Base-by-base conservation (phyloP, 2,797 vertebrate species). In the Tiaroga cobitis region DNA sequence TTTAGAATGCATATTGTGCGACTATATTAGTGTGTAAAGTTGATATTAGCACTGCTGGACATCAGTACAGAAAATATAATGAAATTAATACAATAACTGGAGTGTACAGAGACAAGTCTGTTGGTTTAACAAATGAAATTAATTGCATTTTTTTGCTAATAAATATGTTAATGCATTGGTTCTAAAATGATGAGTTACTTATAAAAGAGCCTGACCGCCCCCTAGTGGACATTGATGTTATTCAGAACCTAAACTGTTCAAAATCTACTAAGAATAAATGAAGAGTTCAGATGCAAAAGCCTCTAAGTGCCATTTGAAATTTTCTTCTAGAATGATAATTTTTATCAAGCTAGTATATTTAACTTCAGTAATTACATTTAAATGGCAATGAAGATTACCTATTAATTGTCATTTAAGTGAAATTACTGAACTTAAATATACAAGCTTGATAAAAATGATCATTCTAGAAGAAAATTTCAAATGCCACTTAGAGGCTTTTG, bases 1-100 rank as follows among this genome's bases (percentile, higher is more conserved):
- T 61, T 80, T 68, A 76, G 39, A 54, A 80, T 82, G 59, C 61
- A n/a, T n/a, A n/a, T n/a, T n/a, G n/a, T n/a, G n/a, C n/a, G n/a
- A n/a, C 29, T 86, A 82, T 73, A 41, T 46, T 65, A 32, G 69
- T 37, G 61, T 61, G 26, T 63, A 63, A 63, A 29, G 61, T 51
- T 32, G 19, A 80, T 70, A 81, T 85, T 82, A 29, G 39, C 37
- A 29, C n/a, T 61, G 59, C 11, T 63, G 39, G 54, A 63, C 56
- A 77, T 37, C 4, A 81, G 15, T 13, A 13, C 29, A n/a, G 68
- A 32, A n/a, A 49, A 46, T 29, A 67, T 46, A 15, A 49, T 26
- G 8, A 61, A 61, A 8, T 10, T 29, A 73, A 82, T 19, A 67
- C 34, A 67, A 46, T 65, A 49, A 21, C 56, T 49, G 9, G 8